These are phyloP conservation scores for Cyclophora punctaria DNA, from an alignment of 2,888 invertebrate genomes.

Conservation along the genomic window DNA sequence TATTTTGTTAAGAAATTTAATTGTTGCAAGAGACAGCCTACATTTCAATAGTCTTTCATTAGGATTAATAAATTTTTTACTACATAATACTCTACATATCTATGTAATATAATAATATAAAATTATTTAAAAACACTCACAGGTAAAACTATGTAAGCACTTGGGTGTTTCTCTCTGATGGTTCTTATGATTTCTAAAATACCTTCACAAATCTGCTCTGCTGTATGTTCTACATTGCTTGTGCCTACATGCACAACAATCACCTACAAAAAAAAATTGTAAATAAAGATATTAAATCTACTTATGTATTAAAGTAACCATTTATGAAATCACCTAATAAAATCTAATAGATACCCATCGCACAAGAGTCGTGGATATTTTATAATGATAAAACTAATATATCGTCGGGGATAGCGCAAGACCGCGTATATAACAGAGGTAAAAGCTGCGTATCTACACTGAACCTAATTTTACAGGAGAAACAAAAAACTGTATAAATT, in stretches of 20 bases:
- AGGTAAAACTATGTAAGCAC: constrained; percentile 87
- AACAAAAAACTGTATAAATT: too few species aligned
- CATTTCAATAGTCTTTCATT: too few species aligned
- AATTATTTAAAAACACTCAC: constrained; percentile 72
- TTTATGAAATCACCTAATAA: too few species aligned
- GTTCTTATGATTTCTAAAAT: constrained; percentile 84
- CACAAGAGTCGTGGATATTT: too few species aligned
- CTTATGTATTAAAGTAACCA: background rate
- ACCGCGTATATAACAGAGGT: too few species aligned
- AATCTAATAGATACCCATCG: too few species aligned
- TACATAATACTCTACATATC: background rate
- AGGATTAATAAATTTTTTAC: too few species aligned
- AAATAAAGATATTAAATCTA: background rate
- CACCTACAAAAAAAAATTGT: constrained; percentile 72
- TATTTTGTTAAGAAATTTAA: background rate
- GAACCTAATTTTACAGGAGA: too few species aligned
- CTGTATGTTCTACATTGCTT: constrained; percentile 86
- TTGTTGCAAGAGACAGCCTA: background rate
- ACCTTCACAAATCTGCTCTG: constrained; percentile 88
- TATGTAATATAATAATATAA: background rate
- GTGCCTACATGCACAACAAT: constrained; percentile 92
- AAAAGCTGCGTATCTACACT: too few species aligned
- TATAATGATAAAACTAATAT: too few species aligned
- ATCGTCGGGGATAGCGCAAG: too few species aligned
- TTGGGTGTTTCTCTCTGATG: constrained; percentile 85